Percentiles rank a stretch among this genome's conserved stretches.
Conservation (phyloP, 1,140 invertebrate genomes). For the Drosophila melanogaster region DNA sequence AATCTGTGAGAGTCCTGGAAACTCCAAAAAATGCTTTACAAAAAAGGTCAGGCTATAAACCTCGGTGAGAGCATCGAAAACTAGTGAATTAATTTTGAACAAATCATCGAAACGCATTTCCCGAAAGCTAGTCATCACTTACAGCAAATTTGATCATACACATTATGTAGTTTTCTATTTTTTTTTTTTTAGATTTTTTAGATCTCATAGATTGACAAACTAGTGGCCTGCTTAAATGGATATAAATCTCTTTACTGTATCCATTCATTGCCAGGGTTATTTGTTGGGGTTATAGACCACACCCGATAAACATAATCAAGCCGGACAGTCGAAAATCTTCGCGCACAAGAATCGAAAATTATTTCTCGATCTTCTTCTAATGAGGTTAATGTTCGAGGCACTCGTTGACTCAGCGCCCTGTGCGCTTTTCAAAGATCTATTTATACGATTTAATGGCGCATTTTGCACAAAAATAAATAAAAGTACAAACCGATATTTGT, state of each 20-base stretch:
- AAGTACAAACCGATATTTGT: constrained; percentile 64
- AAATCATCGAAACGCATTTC: constrained; percentile 58
- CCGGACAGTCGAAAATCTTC: constrained; percentile 36
- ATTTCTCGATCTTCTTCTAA: constrained; percentile 74
- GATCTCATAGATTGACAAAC: background rate
- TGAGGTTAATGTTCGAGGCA: constrained; percentile 80
- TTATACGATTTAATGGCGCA: constrained; percentile 79
- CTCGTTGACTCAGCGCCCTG: constrained; percentile 68
- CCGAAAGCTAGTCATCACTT: constrained; percentile 45
- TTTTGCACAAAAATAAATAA: constrained; percentile 79
- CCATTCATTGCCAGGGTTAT: constrained; percentile 6
- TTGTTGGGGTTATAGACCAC: background rate
- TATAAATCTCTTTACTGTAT: background rate
- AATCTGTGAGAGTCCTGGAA: constrained; percentile 39
- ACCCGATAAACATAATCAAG: constrained; percentile 14
- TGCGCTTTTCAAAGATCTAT: constrained; percentile 75
- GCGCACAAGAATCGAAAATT: constrained; percentile 36
- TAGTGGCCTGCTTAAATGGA: background rate
- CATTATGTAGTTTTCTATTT: too few relatives aligned
- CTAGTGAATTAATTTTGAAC: constrained; percentile 61
- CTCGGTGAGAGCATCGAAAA: constrained; percentile 59
- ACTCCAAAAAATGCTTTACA: constrained; percentile 45
- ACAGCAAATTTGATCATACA: background rate
- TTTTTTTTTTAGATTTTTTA: background rate
- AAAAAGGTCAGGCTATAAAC: constrained; percentile 57